A percentile compares a stretch with the other conserved stretches of the same genome.
Conservation (phyloP, 92 coral and sea anemone genomes). For the Muricea muricata region DNA sequence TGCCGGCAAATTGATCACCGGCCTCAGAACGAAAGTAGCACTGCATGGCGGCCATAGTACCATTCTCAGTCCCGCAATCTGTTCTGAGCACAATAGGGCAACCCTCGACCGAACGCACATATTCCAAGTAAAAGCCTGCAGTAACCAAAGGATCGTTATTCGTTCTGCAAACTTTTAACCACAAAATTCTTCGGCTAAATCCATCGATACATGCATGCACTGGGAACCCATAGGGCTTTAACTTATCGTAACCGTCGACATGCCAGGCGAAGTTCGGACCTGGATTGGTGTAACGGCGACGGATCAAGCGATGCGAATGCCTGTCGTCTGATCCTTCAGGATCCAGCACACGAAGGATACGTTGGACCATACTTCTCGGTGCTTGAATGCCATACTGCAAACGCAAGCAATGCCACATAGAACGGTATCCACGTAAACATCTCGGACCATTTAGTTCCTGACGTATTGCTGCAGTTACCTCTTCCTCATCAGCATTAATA, state of each 20-base stretch:
- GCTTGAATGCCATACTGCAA: constrained; percentile 11
- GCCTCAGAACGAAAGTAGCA: not conserved
- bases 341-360: not conserved
- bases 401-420: not conserved
- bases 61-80: constrained; percentile 10
- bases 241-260: not conserved
- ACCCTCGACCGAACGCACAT: not conserved
- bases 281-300: not conserved
- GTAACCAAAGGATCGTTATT: not conserved
- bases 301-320: not conserved
- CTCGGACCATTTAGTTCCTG: constrained; percentile 1
- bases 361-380: constrained; percentile 17
- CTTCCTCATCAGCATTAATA: constrained; percentile 8
- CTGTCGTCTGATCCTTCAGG: constrained; percentile 4
- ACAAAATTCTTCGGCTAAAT: not conserved
- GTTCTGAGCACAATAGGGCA: constrained; percentile 15
- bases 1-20: constrained; percentile 1
- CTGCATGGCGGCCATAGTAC: constrained; percentile 9
- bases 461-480: not conserved
- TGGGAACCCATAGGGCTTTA: not conserved
- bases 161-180: constrained; percentile 5
- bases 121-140: constrained; percentile 12
- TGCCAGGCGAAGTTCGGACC: constrained; percentile 5
- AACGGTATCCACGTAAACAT: not conserved
- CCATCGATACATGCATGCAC: constrained; percentile 8